phyloP scores from a whole-genome alignment of 2,113 vertebrate genomes.

The Archocentrus centrarchus region DNA sequence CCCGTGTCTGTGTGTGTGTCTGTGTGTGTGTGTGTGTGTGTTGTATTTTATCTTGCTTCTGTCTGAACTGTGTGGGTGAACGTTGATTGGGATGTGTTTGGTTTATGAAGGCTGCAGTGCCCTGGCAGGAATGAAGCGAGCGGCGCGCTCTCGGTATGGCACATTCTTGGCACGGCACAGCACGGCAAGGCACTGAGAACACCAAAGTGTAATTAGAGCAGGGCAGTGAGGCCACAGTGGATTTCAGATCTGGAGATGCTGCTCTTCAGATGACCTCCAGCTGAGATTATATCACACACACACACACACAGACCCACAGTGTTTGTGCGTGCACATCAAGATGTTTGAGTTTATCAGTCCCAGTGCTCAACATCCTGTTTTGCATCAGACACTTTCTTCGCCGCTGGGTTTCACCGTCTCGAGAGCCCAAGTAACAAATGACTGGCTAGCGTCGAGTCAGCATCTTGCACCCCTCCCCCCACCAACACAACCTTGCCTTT shows the following conservation, averaged over 20 bases:
- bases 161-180: slow-evolving; percentile 26
- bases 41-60: not conserved
- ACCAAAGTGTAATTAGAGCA: slow-evolving; percentile 36
- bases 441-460: slow-evolving; percentile 41
- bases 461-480: slow-evolving; percentile 4
- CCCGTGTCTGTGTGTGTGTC: not conserved
- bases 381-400: slow-evolving; percentile 28
- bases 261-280: slow-evolving; percentile 61
- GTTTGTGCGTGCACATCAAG: slow-evolving; percentile 11
- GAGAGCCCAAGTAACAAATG: slow-evolving; percentile 40
- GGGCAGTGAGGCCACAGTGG: not conserved
- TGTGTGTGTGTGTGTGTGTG: not conserved
- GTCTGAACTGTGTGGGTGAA: not conserved
- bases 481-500: slow-evolving; percentile 5
- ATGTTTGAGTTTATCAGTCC: slow-evolving; percentile 16
- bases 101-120: slow-evolving; percentile 22
- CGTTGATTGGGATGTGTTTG: not conserved
- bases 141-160: slow-evolving; percentile 5
- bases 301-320: not conserved
- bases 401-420: slow-evolving; percentile 33
- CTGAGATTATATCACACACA: slow-evolving; percentile 18
- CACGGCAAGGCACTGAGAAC: not conserved
- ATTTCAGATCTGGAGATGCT: slow-evolving; percentile 22
- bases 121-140: slow-evolving; percentile 47
- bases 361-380: slow-evolving; percentile 15